Evolutionary conservation across 2,113 vertebrate genomes (phyloP), one percentile per base, ranked within the genome.

Genomic region (Lepus americanus): DNA sequence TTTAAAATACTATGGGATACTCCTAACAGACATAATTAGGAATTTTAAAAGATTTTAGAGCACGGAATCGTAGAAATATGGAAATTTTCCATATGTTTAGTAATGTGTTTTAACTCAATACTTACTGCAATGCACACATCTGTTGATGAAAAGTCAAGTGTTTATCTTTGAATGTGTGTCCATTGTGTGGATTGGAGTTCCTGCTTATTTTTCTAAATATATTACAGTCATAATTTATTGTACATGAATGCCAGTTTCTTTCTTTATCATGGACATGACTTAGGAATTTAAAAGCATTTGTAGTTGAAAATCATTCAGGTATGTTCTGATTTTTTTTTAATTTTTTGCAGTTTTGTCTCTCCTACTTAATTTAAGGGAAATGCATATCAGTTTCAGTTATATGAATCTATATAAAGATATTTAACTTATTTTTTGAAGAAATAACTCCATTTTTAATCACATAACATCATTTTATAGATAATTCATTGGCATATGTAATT

Each of bases 81-180:
- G 74, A 33, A 55, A 13, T 55, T 80, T 92, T 78, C 27, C 16
- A 20, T 90, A 59, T 9, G 33, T 86, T 64, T 69, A 22, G 2
- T 78, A 64, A 79, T 78, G 3, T 39, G 33, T 82, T 87, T 90
- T 95, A 94, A 89, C 17, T 82, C 85, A 44, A 36, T 49, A 74
- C 55, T 19, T 59, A 16, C 1, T 14, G 55, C 44, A 22, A 2
- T 55, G 1, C 39, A 66, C 5, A 66, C 4, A 82, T 63, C 31
- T 70, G 87, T 83, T 64, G 9, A 73, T 78, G 59, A 87, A 63
- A 17, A 67, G 7, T 27, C 86, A 83, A 66, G 27, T 36, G 1
- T 63, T 87, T 90, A 55, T 81, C 77, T 93, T 55, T 73, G 27
- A 84, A 27, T 8, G 14, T 69, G 4, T 39, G 33, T 88, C 14